Evolutionary conservation across 2,888 invertebrate species (phyloP).

Genomic region (Metacarcinus magister): DNA sequence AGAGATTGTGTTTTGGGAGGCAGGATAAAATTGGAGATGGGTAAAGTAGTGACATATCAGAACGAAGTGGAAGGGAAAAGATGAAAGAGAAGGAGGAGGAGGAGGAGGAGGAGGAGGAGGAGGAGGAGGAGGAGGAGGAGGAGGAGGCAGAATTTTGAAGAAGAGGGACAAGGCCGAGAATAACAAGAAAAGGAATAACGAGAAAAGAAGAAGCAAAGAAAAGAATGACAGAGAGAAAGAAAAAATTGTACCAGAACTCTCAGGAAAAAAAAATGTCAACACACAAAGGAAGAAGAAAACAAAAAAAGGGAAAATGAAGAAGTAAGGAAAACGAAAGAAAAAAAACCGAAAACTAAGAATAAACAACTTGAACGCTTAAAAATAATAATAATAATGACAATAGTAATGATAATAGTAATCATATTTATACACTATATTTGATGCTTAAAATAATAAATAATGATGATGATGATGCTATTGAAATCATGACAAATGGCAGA

Average conservation of each 20-base stretch:
- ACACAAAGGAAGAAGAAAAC: neutral
- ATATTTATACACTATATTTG: too few relatives aligned
- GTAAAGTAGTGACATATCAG: too few relatives aligned
- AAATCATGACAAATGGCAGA: too few relatives aligned
- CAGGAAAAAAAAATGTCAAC: neutral
- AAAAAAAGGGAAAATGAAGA: neutral
- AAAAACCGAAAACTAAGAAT: neutral
- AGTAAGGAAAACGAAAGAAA: neutral
- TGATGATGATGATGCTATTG: too few relatives aligned
- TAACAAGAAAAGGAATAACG: neutral
- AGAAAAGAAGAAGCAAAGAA: too few relatives aligned
- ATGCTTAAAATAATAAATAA: too few relatives aligned
- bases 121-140: neutral
- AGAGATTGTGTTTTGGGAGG: too few relatives aligned
- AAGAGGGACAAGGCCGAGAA: neutral
- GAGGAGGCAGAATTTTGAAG: neutral
- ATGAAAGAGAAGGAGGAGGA: neutral
- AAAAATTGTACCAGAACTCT: neutral
- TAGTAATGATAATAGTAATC: neutral
- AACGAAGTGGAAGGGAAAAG: too few relatives aligned
- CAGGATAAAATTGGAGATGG: too few relatives aligned
- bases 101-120: conserved; percentile 53
- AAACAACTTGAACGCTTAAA: neutral
- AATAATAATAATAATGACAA: neutral
- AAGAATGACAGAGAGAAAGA: neutral